phyloP scores from a whole-genome alignment of 2,888 invertebrate genomes.

The Conomelus anceps region DNA sequence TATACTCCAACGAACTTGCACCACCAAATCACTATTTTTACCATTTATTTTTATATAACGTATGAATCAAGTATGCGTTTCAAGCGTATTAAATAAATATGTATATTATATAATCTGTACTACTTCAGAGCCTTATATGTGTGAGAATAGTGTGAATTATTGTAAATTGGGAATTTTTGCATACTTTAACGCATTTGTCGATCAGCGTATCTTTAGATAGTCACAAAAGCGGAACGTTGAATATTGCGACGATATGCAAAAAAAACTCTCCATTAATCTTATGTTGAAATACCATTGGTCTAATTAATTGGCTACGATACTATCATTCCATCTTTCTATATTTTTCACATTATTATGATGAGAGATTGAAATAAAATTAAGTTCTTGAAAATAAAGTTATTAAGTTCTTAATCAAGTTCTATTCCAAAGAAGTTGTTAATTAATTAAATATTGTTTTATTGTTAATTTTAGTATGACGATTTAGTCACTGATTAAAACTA shows the following conservation, averaged over 20 bases:
- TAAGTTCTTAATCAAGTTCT: neutral
- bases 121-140: neutral
- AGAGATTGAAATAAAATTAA: no score
- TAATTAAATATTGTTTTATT: neutral
- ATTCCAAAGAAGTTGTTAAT: neutral
- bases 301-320: neutral
- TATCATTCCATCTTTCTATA: neutral
- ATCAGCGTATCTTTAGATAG: neutral
- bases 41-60: neutral
- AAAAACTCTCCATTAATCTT: neutral
- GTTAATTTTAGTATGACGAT: neutral
- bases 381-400: no score
- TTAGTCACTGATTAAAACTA: neutral
- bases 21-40: neutral
- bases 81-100: neutral
- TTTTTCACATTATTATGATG: no score
- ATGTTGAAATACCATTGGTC: neutral
- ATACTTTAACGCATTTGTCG: neutral
- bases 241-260: neutral
- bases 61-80: neutral
- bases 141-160: neutral
- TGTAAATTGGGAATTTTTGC: neutral
- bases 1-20: neutral
- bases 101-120: no score
- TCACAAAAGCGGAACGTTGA: no score